These are phyloP conservation scores for Bungarus multicinctus DNA, from an alignment of 2,113 vertebrate species.

Conservation along the genomic window DNA sequence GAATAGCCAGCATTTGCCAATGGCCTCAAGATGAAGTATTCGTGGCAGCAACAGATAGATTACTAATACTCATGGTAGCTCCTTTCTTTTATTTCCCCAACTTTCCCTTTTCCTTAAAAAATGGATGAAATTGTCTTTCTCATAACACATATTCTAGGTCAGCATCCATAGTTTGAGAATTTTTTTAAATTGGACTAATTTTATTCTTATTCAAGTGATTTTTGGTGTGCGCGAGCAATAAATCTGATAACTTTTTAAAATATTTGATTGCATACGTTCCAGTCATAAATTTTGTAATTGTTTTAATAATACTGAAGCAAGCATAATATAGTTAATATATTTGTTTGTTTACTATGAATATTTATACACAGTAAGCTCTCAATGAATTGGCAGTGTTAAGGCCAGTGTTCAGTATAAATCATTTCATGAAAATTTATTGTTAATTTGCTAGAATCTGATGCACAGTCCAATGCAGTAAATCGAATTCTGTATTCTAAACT, in stretches of 20 bases:
- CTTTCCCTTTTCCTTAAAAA: not conserved
- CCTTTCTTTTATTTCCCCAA: not conserved
- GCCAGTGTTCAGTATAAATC: conserved; percentile 23
- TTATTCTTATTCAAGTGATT: conserved; percentile 7
- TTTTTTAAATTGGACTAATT: conserved; percentile 9
- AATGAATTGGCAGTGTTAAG: conserved; percentile 26
- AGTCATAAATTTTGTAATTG: conserved; percentile 30
- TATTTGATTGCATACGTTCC: conserved; percentile 26
- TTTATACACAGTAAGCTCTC: conserved; percentile 15
- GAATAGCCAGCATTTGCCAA: not conserved
- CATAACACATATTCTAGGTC: not conserved
- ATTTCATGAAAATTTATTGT: conserved; percentile 26
- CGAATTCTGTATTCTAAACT: conserved; percentile 19
- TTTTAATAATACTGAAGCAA: conserved; percentile 39
- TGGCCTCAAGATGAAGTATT: not conserved
- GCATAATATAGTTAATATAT: conserved; percentile 12
- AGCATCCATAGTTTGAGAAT: not conserved
- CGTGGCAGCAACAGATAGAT: not conserved
- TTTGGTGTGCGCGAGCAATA: conserved; percentile 1
- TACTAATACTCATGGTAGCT: not conserved
- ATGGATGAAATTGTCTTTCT: not conserved
- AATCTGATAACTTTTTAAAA: conserved; percentile 18
- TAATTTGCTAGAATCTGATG: conserved; percentile 35
- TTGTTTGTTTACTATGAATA: conserved; percentile 35
- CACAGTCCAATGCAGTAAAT: conserved; percentile 21